Evolutionary conservation across 2,797 vertebrate genomes (phyloP), one percentile per base, ranked within the genome.

Genomic region (Aeoliscus strigatus): DNA sequence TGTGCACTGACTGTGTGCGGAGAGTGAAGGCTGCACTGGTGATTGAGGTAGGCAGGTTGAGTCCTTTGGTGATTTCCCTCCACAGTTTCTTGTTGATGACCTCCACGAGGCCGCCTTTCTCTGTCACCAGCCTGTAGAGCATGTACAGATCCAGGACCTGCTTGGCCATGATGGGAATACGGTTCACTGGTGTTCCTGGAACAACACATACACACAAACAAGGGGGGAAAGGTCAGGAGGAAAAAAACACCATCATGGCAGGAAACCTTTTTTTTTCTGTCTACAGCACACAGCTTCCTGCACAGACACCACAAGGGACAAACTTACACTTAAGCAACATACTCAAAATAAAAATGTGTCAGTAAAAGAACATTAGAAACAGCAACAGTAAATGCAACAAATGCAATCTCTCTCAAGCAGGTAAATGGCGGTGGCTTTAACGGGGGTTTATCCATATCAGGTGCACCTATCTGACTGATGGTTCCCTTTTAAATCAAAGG

Each of bases 51-150:
- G 96, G 96, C 79, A 98, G 85, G 85, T 90, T 97, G 53, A 98
- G 90, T 37, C 94, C 96, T 67, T 97, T 98, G 70, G 95, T 97
- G 88, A 98, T 93, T 79, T 98, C 96, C 2, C 96, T 82, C 96
- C 96, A 98, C 36, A 98, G 87, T 58, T 98, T 98, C 87, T 96
- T 97, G 87, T 98, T 97, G 86, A 98, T 98, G 51, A 98, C 94
- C 70, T 97, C 94, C 62, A 97, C 96, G 56, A 98, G 87, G 39
- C 96, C 96, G 0, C 94, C 96, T 73, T 98, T 98, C 80, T 98
- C 96, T 0, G 94, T 98, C 80, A 98, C 96, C 80, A 98, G 86
- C 55, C 90, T 88, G 50, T 98, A 98, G 31, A 98, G 86, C 92
- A 95, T 96, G 80, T 93, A 96, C 41, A 98, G 89, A 73, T 98